Evolutionary conservation across 2,797 vertebrate genomes (phyloP).

Genomic region (Acrocephalus scirpaceus): DNA sequence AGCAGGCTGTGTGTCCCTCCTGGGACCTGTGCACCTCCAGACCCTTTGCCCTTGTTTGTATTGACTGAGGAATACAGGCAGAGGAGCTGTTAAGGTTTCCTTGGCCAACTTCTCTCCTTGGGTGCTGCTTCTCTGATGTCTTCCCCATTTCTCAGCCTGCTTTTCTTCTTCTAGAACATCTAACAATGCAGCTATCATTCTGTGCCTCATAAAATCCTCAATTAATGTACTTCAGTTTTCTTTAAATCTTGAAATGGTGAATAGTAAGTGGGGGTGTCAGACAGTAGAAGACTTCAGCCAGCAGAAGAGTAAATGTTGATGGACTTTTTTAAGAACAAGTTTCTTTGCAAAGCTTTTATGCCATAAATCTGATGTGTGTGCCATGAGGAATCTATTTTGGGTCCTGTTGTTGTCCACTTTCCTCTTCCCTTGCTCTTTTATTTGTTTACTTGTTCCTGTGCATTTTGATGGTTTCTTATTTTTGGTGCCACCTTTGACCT

Average conservation of each 20-base stretch:
- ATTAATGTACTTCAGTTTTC: background rate
- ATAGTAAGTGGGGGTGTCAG: background rate
- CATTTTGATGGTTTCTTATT: background rate
- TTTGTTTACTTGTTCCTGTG: constrained; percentile 24
- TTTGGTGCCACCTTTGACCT: background rate
- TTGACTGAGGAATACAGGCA: background rate
- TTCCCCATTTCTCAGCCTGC: background rate
- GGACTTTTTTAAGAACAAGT: background rate
- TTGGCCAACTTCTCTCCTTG: background rate
- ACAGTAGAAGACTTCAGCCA: background rate
- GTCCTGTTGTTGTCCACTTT: background rate
- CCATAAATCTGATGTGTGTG: background rate
- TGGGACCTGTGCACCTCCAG: background rate
- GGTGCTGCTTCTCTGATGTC: background rate
- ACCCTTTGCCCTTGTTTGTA: background rate
- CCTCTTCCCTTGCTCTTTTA: background rate
- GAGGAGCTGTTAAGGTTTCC: background rate
- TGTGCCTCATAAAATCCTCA: background rate
- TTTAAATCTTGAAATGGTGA: background rate
- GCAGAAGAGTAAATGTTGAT: background rate
- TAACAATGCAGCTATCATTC: background rate
- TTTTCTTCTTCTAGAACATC: background rate
- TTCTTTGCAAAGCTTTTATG: constrained; percentile 10
- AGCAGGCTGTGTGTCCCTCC: background rate
- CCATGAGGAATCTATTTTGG: constrained; percentile 20